Percentiles rank a stretch among this genome's conserved stretches.
phyloP scores from a whole-genome alignment of 2,113 vertebrate species.

The Morone saxatilis region DNA sequence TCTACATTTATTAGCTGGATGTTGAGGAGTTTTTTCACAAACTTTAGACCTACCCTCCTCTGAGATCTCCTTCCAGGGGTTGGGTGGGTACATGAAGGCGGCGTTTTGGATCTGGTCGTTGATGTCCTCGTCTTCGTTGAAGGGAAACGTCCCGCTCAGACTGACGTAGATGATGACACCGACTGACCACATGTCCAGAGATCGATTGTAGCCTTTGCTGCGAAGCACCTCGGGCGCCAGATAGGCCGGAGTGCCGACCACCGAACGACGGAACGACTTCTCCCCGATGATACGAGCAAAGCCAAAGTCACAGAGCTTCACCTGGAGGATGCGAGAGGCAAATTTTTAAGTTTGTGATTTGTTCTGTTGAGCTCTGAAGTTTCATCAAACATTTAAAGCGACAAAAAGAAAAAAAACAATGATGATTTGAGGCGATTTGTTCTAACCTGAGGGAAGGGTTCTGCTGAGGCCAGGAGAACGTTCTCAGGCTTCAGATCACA shows the following conservation, averaged over 20 bases:
- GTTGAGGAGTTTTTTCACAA: too few relatives aligned
- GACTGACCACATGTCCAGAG: constrained; percentile 97
- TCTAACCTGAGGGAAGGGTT: constrained; percentile 93
- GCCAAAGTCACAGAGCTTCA: constrained; percentile 96
- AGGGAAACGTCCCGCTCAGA: constrained; percentile 96
- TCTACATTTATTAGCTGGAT: neutral
- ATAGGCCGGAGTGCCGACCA: constrained; percentile 95
- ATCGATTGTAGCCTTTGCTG: constrained; percentile 97
- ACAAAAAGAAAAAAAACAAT: neutral
- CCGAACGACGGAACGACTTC: constrained; percentile 94
- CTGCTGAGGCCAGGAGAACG: constrained; percentile 94
- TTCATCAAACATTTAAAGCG: neutral
- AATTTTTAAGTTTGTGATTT: neutral
- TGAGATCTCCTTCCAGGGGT: constrained; percentile 95
- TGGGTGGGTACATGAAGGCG: constrained; percentile 96
- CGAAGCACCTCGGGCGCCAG: constrained; percentile 94
- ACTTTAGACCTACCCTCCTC: constrained; percentile 84
- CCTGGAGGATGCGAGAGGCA: constrained; percentile 79
- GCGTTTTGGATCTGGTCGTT: constrained; percentile 98
- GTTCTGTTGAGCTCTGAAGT: neutral
- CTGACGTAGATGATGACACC: constrained; percentile 97
- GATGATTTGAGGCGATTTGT: neutral
- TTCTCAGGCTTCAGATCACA: constrained; percentile 98
- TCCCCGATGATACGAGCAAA: constrained; percentile 97
- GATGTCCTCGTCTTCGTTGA: constrained; percentile 97